Evolutionary conservation across 1,140 invertebrate species (phyloP), one percentile per base, ranked within the genome.

Genomic region (Thaumetopoea pityocampa): DNA sequence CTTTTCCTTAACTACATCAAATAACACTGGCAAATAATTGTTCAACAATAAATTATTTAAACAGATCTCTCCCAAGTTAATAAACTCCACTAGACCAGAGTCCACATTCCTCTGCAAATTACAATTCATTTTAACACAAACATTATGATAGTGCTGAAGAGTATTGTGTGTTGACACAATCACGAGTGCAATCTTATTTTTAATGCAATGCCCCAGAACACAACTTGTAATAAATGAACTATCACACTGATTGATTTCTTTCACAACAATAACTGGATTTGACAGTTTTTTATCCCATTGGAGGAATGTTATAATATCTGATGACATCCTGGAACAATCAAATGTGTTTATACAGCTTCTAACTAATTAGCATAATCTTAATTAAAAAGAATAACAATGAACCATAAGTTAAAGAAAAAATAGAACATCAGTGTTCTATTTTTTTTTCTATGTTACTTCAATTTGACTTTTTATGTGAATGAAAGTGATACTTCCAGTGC

Each of bases 71-170:
- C 66, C 77, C 32, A 66, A 32, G 56, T 81, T 66, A 53, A 60
- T 86, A 37, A 90, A 84, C 24, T 80, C 66, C 5, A 91, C 64
- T 6, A 84, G 68, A 1, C 80, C 87, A 33, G 86, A 74, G 8
- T 89, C 86, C 35, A 87, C 68, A 50, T 88, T 69, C 36, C 87
- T 85, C 17, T 87, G 84, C 12, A 92, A 74, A 69, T 92, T 91
- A 55, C 92, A 92, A 14, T 91, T 91, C 55, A 93, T 80, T 61
- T 91, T 90, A 62, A 90, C 88, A n/a, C 91, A 90, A 33, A 92
- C 85, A 72, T 89, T 90, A 32, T 92, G 88, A 57, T 92, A 93
- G 63, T 93, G 92, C 12, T 87, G 81, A 29, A 92, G 84, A 3
- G 89, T 89, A 50, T 92, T 91, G 52, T 93, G 92, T 48, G 91